A percentile compares a stretch with the other conserved stretches of the same genome.
Conservation (phyloP, 1,140 invertebrate species). For the Gryon sp. region DNA sequence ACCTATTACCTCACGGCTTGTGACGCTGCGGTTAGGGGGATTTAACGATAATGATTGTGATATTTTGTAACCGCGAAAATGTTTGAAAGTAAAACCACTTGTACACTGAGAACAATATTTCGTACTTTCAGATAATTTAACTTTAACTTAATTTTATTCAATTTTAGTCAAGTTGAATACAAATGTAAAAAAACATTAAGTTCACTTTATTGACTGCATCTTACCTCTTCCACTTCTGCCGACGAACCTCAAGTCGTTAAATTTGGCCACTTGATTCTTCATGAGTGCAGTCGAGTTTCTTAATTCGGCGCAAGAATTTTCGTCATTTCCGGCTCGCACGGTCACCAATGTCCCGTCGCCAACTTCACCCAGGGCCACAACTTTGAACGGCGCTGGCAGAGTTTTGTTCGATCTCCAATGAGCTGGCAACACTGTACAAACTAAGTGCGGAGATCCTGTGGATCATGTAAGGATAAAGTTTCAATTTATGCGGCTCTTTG, state of each 20-base stretch:
- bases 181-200: too few relatives aligned
- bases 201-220: too few relatives aligned
- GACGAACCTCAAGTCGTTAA: conserved; percentile 98
- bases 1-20: neutral
- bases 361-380: conserved; percentile 94
- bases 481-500: neutral
- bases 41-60: conserved; percentile 7
- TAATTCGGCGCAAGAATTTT: conserved; percentile 97
- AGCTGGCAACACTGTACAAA: conserved; percentile 80
- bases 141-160: too few relatives aligned
- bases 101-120: too few relatives aligned
- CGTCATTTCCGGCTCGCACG: conserved; percentile 97
- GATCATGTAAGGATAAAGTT: neutral
- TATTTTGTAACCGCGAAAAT: neutral
- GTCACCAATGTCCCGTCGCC: conserved; percentile 97
- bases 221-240: conserved; percentile 98
- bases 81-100: too few relatives aligned
- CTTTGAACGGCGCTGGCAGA: conserved; percentile 95
- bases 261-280: conserved; percentile 99
- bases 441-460: conserved; percentile 9
- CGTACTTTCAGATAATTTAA: too few relatives aligned
- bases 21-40: conserved; percentile 3
- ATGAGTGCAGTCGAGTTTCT: conserved; percentile 96
- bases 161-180: too few relatives aligned
- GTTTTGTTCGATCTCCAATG: conserved; percentile 99